phyloP scores from a whole-genome alignment of 2,797 vertebrate species.

The Pipistrellus pygmaeus region DNA sequence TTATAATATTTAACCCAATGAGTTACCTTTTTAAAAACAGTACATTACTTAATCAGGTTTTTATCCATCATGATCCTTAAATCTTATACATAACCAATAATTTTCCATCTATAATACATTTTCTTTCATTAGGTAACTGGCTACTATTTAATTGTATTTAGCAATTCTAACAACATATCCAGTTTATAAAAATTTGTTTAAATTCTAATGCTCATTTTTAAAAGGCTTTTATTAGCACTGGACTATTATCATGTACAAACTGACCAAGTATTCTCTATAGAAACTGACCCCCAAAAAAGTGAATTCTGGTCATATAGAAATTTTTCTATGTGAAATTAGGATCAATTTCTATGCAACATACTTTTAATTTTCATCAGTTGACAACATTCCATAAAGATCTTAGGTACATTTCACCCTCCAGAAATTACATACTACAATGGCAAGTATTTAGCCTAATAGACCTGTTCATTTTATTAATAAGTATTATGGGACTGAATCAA shows the following conservation, averaged over 20 bases:
- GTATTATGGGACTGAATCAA: conserved; percentile 28
- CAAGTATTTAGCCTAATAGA: background rate
- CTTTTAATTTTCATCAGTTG: background rate
- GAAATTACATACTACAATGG: background rate
- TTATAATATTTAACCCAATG: conserved; percentile 39
- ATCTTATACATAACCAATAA: background rate
- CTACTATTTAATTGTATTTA: background rate
- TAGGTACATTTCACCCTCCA: background rate
- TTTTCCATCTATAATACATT: conserved; percentile 44
- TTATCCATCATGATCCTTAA: background rate
- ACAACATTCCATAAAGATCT: conserved; percentile 29
- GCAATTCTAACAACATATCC: background rate
- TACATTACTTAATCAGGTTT: conserved; percentile 41
- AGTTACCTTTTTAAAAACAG: conserved; percentile 60
- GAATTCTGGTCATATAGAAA: background rate
- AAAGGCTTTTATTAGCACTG: background rate
- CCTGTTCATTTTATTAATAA: conserved; percentile 28
- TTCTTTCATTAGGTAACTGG: conserved; percentile 29
- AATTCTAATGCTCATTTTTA: conserved; percentile 47
- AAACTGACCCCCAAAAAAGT: background rate
- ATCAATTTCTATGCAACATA: conserved; percentile 2
- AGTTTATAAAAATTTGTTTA: conserved; percentile 49
- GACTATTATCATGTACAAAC: background rate
- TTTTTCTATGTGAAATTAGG: background rate
- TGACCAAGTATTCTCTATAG: background rate